Base-by-base conservation (phyloP, 2,113 vertebrate genomes). In the Montifringilla adamsi region DNA sequence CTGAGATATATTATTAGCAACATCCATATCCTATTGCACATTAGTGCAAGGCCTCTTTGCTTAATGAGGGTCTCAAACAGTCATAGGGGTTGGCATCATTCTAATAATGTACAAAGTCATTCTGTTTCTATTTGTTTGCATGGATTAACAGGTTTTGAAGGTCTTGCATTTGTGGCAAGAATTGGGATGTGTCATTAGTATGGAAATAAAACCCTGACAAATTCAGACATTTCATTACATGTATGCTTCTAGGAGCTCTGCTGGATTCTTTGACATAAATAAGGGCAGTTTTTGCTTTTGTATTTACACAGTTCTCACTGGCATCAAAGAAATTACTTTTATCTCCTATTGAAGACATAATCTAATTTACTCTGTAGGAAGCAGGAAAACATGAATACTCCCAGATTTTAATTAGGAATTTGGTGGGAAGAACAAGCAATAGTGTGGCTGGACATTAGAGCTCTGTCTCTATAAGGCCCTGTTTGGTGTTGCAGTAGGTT, bases 391-490 rank as follows among this genome's bases (percentile, higher is more conserved):
- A 52, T 4, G 3, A 56, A 37, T 68, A 86, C 81, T 62, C 12
- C 33, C 5, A 14, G 56, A 75, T 81, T 68, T 59, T 31, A 53
- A 18, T 47, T 44, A 41, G 73, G 69, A 84, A 49, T 66, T 76
- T 59, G 28, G 6, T 41, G 12, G 55, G 64, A 91, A 63, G 23
- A 78, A 53, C 15, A 75, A 75, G 9, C 15, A 50, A 5, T 12
- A 44, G 12, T 0, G 1, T 4, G 3, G 13, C 31, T 80, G 49
- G 22, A 19, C 3, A 3, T 69, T 19, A 56, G 56, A 12, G 1
- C 12, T 46, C 2, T 27, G 70, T 79, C 39, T 64, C 27, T 83
- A 8, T 1, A 8, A 52, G 35, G 4, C 18, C 7, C 27, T 31
- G 2, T 22, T 49, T 11, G 12, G 28, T 28, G 50, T 67, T 70